Conservation (phyloP, 2,888 invertebrate species). For the Thumatha senex region DNA sequence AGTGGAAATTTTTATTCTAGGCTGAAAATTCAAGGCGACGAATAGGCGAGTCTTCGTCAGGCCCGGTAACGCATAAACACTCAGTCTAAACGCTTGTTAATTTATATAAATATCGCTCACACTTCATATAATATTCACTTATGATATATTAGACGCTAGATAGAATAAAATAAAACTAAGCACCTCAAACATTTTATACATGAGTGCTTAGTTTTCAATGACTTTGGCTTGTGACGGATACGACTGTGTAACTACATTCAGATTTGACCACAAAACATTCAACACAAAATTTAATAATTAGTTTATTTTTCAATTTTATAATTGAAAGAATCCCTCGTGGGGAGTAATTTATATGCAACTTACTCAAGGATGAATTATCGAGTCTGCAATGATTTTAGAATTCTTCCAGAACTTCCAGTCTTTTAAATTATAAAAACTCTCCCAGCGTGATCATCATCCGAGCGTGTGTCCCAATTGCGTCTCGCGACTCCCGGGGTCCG, state of each 20-base stretch:
- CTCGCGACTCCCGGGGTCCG: no score
- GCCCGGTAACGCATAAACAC: conserved; percentile 53
- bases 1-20: conserved; percentile 57
- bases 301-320: not conserved
- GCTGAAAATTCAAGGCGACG: conserved; percentile 60
- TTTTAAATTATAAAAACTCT: no score
- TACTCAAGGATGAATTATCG: no score
- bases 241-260: not conserved
- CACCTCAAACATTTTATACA: conserved; percentile 6
- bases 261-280: not conserved
- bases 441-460: no score
- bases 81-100: conserved; percentile 44
- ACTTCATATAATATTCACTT: conserved; percentile 18
- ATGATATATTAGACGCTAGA: conserved; percentile 20
- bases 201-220: conserved; percentile 9
- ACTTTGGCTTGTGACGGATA: not conserved
- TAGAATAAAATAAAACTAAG: conserved; percentile 12
- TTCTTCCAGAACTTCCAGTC: no score
- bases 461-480: no score
- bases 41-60: conserved; percentile 58
- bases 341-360: no score
- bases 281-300: not conserved
- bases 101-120: conserved; percentile 42
- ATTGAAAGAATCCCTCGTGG: no score
- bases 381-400: no score